A percentile compares a stretch with the other conserved stretches of the same genome.
Evolutionary conservation across 2,888 invertebrate genomes (phyloP).

Genomic region (Cheiracanthium punctorium): DNA sequence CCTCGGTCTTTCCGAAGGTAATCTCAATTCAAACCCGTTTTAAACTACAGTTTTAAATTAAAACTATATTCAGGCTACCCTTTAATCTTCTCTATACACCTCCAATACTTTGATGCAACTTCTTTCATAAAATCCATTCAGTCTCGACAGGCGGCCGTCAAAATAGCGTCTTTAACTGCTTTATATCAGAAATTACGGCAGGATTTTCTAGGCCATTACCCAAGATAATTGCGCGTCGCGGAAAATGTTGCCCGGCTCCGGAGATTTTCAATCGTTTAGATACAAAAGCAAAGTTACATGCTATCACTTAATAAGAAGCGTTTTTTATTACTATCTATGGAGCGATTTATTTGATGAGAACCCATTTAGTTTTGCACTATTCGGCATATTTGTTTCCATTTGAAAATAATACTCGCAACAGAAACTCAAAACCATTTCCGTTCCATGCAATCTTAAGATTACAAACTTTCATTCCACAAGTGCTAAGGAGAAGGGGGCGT

Average conservation of each 20-base stretch:
- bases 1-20: neutral
- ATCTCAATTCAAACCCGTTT: neutral
- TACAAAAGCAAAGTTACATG: neutral
- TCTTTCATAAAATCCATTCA: constrained; percentile 15
- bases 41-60: constrained; percentile 6
- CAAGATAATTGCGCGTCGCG: neutral
- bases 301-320: neutral
- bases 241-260: neutral
- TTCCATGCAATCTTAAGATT: too few species aligned
- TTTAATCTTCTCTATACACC: neutral
- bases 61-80: neutral
- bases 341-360: neutral
- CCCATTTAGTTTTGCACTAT: too few species aligned
- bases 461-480: too few species aligned
- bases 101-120: neutral
- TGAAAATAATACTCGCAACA: too few species aligned
- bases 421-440: too few species aligned
- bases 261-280: neutral
- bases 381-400: too few species aligned
- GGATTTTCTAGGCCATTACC: constrained; percentile 10
- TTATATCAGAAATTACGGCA: constrained; percentile 11
- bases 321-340: neutral
- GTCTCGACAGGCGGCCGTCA: neutral
- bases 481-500: too few species aligned
- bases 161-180: constrained; percentile 5